Conservation (phyloP, 1,140 invertebrate genomes). For the Hypsibius dujardini region DNA sequence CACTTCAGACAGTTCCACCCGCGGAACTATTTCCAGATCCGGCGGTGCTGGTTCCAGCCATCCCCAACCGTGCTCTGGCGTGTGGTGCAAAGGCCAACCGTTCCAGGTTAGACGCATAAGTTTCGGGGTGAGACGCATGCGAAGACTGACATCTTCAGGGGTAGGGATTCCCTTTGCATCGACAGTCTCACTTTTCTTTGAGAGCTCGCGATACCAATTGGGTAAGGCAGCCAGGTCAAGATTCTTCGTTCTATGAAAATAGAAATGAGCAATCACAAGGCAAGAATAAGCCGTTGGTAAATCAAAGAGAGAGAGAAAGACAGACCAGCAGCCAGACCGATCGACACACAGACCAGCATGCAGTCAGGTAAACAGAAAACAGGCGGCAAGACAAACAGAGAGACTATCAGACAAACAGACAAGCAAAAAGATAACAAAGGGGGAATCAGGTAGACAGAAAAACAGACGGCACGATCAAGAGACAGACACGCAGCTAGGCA, state of each 20-base stretch:
- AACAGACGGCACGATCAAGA: too few species aligned
- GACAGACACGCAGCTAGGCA: too few species aligned
- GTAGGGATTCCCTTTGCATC: slow-evolving; percentile 50
- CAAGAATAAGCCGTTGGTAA: too few species aligned
- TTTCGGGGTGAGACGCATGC: slow-evolving; percentile 73
- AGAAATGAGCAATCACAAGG: too few species aligned
- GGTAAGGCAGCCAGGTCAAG: slow-evolving; percentile 31
- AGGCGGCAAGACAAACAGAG: too few species aligned
- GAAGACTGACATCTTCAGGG: slow-evolving; percentile 37
- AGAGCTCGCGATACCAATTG: slow-evolving; percentile 42
- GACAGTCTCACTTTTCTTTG: slow-evolving; percentile 37
- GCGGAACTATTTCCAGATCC: slow-evolving; percentile 20
- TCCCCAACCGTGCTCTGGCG: slow-evolving; percentile 70
- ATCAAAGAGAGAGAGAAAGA: too few species aligned
- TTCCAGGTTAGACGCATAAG: slow-evolving; percentile 77
- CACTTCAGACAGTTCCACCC: slow-evolving; percentile 24
- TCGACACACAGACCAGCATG: too few species aligned
- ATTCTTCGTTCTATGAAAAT: slow-evolving; percentile 21
- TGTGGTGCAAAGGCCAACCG: slow-evolving; percentile 69
- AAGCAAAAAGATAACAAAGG: too few species aligned
- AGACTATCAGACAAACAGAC: too few species aligned
- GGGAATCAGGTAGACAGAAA: too few species aligned
- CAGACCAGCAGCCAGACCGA: too few species aligned
- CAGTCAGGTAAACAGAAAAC: too few species aligned
- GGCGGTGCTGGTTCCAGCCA: slow-evolving; percentile 50